Evolutionary conservation across 2,113 vertebrate species (phyloP), one percentile per base, ranked within the genome.

Genomic region (Cricetomys ansorgei): DNA sequence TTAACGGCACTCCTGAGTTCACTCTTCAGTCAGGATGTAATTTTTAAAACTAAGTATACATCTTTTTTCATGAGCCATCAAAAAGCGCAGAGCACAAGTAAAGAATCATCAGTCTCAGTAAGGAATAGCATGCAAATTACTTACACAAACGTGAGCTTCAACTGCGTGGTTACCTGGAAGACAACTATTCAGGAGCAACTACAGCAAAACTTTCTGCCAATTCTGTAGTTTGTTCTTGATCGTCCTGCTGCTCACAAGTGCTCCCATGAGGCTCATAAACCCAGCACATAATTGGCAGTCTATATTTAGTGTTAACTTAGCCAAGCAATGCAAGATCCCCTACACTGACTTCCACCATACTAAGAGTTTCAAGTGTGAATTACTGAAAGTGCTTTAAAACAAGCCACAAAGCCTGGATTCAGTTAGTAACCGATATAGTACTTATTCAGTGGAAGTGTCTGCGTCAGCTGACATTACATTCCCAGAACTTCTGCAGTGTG

Each of bases 241-340:
- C 96, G 96, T 88, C 89, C 77, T 93, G 92, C 70, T 72, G 85
- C 23, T 64, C 73, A 16, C 21, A 3, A 64, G 1, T 0, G 3
- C 48, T 92, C 75, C 84, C 25, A 75, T 85, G 75, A 87, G 73
- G 79, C 43, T 91, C 93, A 88, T 75, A 89, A 96, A 91, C 94
- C 34, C 76, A 95, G 97, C 96, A 31, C 43, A 92, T 98, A 98
- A 97, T 86, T 95, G 94, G 89, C 93, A 59, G 45, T 97, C 98
- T 98, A 97, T 98, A 98, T 98, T 98, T 98, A 98, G 98, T 91
- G 37, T 89, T 97, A 73, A 92, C 45, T 97, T 83, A 97, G 98
- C 97, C 89, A 95, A 97, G 85, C 31, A 85, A 27, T 77, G 37
- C 83, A 91, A 84, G 80, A 96, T 97, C 92, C 87, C 79, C 95